phyloP scores from a whole-genome alignment of 1,140 invertebrate genomes.

The Latrodectus geometricus region DNA sequence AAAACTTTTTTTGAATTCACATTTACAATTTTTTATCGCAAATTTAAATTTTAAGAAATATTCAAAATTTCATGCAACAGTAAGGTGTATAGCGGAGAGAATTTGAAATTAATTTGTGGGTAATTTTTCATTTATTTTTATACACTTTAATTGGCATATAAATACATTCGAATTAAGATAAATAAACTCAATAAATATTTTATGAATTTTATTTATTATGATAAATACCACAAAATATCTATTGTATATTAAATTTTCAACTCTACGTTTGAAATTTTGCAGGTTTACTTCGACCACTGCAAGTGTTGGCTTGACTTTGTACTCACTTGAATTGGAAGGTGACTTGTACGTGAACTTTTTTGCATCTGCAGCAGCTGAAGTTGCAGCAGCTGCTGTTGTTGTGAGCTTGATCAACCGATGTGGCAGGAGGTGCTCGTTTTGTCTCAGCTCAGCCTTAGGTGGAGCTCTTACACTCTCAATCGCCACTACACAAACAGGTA shows the following conservation, averaged over 20 bases:
- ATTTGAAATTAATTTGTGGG: too few species aligned
- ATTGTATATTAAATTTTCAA: not conserved
- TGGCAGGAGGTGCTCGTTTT: slow-evolving; percentile 50
- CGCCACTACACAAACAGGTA: slow-evolving; percentile 49
- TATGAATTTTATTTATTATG: not conserved
- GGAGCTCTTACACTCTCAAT: slow-evolving; percentile 48
- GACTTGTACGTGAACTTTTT: slow-evolving; percentile 89
- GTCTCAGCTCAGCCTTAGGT: slow-evolving; percentile 38
- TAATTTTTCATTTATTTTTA: too few species aligned
- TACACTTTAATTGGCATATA: too few species aligned
- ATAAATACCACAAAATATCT: not conserved
- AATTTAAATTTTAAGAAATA: too few species aligned
- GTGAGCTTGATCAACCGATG: slow-evolving; percentile 2
- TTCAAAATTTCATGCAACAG: too few species aligned
- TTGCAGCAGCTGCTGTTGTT: slow-evolving; percentile 69
- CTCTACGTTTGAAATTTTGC: slow-evolving; percentile 52
- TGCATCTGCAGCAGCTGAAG: slow-evolving; percentile 84
- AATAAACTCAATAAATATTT: not conserved
- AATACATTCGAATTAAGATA: too few species aligned
- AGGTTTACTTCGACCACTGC: slow-evolving; percentile 82
- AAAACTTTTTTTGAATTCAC: too few species aligned
- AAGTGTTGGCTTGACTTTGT: slow-evolving; percentile 87
- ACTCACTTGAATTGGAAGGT: slow-evolving; percentile 85
- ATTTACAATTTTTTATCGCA: too few species aligned
- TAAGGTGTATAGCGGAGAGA: too few species aligned